phyloP scores from a whole-genome alignment of 2,888 invertebrate species.

The Oithona nana region DNA sequence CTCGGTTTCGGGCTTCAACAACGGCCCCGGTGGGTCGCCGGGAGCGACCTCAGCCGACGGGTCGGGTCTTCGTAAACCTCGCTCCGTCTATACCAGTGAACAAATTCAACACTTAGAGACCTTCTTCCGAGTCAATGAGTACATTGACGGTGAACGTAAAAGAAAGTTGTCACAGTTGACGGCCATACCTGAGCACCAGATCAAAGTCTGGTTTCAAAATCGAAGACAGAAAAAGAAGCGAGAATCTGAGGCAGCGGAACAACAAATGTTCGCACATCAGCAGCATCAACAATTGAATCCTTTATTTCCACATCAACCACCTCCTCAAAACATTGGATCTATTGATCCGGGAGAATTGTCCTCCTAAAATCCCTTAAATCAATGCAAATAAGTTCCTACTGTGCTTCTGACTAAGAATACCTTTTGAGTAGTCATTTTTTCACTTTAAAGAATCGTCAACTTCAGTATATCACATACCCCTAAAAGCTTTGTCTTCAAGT shows the following conservation, averaged over 20 bases:
- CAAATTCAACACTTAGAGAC: slow-evolving; percentile 9
- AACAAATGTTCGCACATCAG: not conserved
- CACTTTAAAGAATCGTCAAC: too few relatives aligned
- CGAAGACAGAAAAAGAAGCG: slow-evolving; percentile 12
- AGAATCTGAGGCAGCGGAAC: not conserved
- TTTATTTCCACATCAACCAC: not conserved
- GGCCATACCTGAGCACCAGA: slow-evolving; percentile 12
- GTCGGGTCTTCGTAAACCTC: slow-evolving; percentile 1
- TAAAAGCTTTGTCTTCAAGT: too few relatives aligned
- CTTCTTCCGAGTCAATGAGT: slow-evolving; percentile 10
- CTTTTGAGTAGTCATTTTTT: too few relatives aligned
- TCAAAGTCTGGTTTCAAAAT: slow-evolving; percentile 16
- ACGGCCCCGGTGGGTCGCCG: not conserved
- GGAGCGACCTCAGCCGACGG: not conserved
- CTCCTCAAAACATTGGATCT: not conserved
- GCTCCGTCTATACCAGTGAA: slow-evolving; percentile 3
- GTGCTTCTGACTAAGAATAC: too few relatives aligned
- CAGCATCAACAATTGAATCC: not conserved
- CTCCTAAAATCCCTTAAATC: not conserved
- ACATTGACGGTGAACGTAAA: slow-evolving; percentile 14
- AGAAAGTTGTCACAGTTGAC: slow-evolving; percentile 5
- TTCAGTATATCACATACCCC: too few relatives aligned
- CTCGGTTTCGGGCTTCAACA: not conserved
- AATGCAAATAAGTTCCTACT: too few relatives aligned
- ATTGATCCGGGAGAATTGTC: not conserved